These are phyloP conservation scores for Stictocephala bisonia DNA, from an alignment of 2,888 invertebrate genomes.

Conservation along the genomic window DNA sequence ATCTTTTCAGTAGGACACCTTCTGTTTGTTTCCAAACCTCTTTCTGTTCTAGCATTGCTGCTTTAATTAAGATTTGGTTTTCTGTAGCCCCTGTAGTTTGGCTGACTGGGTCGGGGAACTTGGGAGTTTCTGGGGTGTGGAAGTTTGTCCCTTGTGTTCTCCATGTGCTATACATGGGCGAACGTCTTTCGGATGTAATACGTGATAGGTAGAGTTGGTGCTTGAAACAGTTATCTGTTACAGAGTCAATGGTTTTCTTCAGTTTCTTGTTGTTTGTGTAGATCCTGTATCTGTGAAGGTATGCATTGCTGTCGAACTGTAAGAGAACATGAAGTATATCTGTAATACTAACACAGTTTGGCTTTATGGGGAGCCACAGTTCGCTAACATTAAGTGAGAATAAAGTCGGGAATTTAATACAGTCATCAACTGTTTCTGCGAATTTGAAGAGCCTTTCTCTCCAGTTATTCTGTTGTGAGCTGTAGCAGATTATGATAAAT, in stretches of 20 bases:
- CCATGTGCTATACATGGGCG: background rate
- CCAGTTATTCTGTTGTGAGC: background rate
- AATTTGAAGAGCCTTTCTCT: background rate
- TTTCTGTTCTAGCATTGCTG: conserved; percentile 2
- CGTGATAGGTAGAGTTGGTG: background rate
- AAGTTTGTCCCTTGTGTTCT: background rate
- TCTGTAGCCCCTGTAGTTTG: background rate
- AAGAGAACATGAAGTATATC: background rate
- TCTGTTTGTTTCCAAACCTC: conserved; percentile 6
- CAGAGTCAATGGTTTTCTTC: background rate
- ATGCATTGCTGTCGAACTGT: conserved; percentile 1
- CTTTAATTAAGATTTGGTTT: background rate
- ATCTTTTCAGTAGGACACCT: background rate
- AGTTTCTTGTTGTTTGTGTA: conserved; percentile 3
- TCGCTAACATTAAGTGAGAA: background rate
- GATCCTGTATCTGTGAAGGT: conserved; percentile 2
- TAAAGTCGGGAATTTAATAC: background rate
- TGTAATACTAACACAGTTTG: background rate
- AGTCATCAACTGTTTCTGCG: background rate
- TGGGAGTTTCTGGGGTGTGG: background rate
- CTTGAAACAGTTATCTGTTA: background rate
- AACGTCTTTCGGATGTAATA: background rate
- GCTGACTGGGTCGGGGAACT: background rate
- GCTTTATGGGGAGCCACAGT: background rate
- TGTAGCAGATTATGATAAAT: conserved; percentile 6